A percentile compares a stretch with the other conserved stretches of the same genome.
Conservation (phyloP, 37 sponge, comb jelly and placozoan genomes). For the Eunapius fragilis region DNA sequence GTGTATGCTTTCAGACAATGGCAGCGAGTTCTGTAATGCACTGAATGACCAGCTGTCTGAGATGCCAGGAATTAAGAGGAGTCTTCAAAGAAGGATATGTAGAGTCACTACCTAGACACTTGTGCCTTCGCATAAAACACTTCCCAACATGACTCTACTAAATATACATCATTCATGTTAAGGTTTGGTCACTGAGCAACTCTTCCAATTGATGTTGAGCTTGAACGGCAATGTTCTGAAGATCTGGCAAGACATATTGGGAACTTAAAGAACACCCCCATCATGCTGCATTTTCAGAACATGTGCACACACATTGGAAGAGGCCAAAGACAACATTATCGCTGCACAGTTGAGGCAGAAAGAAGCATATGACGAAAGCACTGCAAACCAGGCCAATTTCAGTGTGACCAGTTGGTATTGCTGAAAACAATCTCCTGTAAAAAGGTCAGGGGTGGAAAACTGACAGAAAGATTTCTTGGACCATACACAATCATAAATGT, state of each 20-base stretch:
- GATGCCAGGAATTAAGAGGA: conserved; percentile 47
- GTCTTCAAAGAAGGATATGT: conserved; percentile 32
- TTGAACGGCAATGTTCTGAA: conserved; percentile 12
- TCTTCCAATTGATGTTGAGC: conserved; percentile 69
- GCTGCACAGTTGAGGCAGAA: conserved; percentile 75
- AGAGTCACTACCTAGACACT: conserved; percentile 52
- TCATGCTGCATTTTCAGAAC: not conserved
- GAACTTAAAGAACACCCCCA: not conserved
- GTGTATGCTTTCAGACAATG: conserved; percentile 52
- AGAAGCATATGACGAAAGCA: conserved; percentile 64
- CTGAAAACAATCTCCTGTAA: conserved; percentile 62
- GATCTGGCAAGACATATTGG: conserved; percentile 1
- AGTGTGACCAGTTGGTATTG: conserved; percentile 47
- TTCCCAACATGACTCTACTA: conserved; percentile 61
- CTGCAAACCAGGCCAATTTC: conserved; percentile 42
- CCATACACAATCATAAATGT: no score
- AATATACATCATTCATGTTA: conserved; percentile 70
- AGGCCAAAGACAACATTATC: conserved; percentile 69
- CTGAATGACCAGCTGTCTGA: conserved; percentile 22
- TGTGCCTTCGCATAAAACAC: conserved; percentile 84
- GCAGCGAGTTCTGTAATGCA: conserved; percentile 55
- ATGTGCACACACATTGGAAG: conserved; percentile 10
- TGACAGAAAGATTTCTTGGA: conserved; percentile 38
- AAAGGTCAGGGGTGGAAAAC: conserved; percentile 71
- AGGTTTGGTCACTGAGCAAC: no score